phyloP scores from a whole-genome alignment of 2,888 invertebrate genomes.

The Acrocyrtus sp. region DNA sequence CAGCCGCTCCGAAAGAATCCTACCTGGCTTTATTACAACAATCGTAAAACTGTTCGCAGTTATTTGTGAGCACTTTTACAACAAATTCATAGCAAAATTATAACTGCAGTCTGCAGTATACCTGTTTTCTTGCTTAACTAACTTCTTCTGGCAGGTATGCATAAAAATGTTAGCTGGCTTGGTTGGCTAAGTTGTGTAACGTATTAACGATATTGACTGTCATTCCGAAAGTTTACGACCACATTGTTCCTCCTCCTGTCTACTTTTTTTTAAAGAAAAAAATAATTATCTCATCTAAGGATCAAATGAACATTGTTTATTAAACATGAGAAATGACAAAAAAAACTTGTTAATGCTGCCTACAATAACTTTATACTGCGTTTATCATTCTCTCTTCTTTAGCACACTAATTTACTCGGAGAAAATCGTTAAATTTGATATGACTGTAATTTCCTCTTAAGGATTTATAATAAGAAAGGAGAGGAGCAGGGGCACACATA shows the following conservation, averaged over 20 bases:
- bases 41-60: constrained; percentile 23
- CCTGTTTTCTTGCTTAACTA: constrained; percentile 8
- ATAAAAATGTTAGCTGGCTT: too few species aligned
- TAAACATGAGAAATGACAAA: constrained; percentile 6
- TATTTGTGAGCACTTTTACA: constrained; percentile 12
- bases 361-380: neutral
- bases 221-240: too few species aligned
- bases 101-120: constrained; percentile 18
- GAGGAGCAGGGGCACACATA: constrained; percentile 12
- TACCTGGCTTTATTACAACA: constrained; percentile 10
- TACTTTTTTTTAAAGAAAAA: neutral
- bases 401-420: constrained; percentile 37
- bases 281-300: constrained; percentile 18
- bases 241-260: neutral
- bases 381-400: constrained; percentile 18
- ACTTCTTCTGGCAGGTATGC: too few species aligned
- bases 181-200: too few species aligned
- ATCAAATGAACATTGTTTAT: constrained; percentile 8
- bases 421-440: constrained; percentile 40
- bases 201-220: too few species aligned
- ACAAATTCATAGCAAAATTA: constrained; percentile 11
- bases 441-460: constrained; percentile 37
- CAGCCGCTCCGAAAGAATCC: too few species aligned
- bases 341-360: constrained; percentile 21
- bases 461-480: constrained; percentile 22